Conservation (phyloP, 1,140 invertebrate species). For the Dendrolimus punctatus region DNA sequence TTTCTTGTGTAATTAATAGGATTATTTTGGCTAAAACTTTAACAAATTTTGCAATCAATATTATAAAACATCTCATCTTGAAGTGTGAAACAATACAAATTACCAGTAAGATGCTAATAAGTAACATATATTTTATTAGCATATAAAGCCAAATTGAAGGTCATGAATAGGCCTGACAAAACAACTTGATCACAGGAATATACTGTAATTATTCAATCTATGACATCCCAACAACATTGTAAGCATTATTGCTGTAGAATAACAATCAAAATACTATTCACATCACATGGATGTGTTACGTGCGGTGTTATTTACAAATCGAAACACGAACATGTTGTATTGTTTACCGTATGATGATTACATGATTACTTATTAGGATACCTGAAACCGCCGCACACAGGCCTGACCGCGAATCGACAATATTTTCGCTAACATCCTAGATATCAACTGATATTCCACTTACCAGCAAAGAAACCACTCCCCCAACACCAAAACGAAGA, state of each 20-base stretch:
- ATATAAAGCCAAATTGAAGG: conserved; percentile 5
- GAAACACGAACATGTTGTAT: conserved; percentile 44
- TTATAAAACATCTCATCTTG: too few species aligned
- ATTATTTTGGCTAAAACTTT: too few species aligned
- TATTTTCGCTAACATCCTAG: background rate
- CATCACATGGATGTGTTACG: too few species aligned
- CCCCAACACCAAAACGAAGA: conserved; percentile 35
- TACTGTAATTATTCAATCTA: too few species aligned
- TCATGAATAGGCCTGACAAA: background rate
- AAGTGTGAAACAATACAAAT: background rate
- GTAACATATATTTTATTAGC: conserved; percentile 2
- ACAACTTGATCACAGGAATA: too few species aligned
- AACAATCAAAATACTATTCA: too few species aligned
- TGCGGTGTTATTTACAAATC: conserved; percentile 38
- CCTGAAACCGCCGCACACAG: background rate
- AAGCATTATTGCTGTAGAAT: background rate
- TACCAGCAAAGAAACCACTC: conserved; percentile 34
- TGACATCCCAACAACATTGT: background rate
- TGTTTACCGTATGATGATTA: conserved; percentile 33
- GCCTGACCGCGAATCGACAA: background rate
- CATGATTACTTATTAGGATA: conserved; percentile 3
- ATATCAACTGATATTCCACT: conserved; percentile 14
- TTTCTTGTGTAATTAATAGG: too few species aligned
- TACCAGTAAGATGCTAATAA: background rate
- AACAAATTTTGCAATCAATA: too few species aligned